phyloP scores from a whole-genome alignment of 37 sponge, comb jelly and placozoan genomes.

The Petrosia ficiformis region DNA sequence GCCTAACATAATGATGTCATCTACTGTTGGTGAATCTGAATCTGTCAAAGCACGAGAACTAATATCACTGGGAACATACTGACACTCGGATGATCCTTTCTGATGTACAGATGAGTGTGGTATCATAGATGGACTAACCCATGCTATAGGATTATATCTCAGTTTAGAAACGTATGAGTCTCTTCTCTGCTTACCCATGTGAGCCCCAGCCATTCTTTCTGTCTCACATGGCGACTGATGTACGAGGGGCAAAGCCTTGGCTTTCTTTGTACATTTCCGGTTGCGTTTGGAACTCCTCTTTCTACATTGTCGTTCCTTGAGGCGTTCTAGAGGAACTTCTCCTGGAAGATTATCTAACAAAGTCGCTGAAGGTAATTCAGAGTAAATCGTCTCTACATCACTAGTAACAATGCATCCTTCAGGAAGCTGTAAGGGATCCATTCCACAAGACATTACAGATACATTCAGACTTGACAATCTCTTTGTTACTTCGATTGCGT shows the following conservation, averaged over 20 bases:
- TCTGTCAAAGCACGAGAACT: background rate
- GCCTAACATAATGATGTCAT: no score
- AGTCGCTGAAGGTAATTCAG: background rate
- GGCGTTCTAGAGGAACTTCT: background rate
- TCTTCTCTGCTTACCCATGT: background rate
- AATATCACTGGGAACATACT: background rate
- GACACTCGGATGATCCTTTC: background rate
- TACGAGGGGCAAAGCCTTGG: background rate
- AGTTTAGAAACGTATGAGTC: background rate
- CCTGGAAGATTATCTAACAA: background rate
- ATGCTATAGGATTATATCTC: background rate
- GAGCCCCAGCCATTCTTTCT: no score
- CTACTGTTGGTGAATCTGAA: background rate
- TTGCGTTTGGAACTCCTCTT: background rate
- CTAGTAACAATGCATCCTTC: conserved; percentile 15
- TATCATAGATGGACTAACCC: background rate
- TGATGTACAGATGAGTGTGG: background rate
- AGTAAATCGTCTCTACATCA: background rate
- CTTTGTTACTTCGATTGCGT: conserved; percentile 54
- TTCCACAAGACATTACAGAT: no score
- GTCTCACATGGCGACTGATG: background rate
- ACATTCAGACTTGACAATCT: conserved; percentile 52
- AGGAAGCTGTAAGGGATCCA: no score
- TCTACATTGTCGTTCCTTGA: background rate
- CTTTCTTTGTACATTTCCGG: background rate